Evolutionary conservation across 2,888 invertebrate genomes (phyloP).

Genomic region (Hypolimnas misippus): DNA sequence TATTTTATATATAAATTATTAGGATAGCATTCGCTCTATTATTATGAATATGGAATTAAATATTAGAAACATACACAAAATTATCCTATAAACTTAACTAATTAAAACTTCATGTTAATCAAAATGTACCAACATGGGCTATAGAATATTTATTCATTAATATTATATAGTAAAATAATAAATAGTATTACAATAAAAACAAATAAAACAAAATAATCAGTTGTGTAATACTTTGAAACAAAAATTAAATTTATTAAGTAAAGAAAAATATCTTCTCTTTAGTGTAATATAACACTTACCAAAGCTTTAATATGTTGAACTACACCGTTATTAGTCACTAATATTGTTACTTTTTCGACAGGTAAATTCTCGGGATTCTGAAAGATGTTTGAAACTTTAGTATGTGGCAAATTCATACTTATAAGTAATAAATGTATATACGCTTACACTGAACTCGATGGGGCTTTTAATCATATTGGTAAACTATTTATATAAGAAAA

Average conservation of each 20-base stretch:
- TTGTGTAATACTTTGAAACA: conserved; percentile 24
- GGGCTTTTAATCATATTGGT: conserved; percentile 49
- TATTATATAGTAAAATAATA: too few relatives aligned
- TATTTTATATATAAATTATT: too few relatives aligned
- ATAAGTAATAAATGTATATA: background rate
- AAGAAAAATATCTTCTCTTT: too few relatives aligned
- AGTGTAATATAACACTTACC: conserved; percentile 78
- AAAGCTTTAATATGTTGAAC: conserved; percentile 84
- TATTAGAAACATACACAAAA: too few relatives aligned
- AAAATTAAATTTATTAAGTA: too few relatives aligned
- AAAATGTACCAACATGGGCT: too few relatives aligned
- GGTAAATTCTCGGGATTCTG: conserved; percentile 86
- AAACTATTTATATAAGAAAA: conserved; percentile 20
- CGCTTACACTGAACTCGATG: conserved; percentile 55
- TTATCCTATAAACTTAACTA: too few relatives aligned
- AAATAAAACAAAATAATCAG: background rate
- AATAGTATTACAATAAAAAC: too few relatives aligned
- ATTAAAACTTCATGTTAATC: too few relatives aligned
- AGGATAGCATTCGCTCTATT: too few relatives aligned
- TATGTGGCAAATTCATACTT: conserved; percentile 32
- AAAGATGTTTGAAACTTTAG: conserved; percentile 45
- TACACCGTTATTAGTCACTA: conserved; percentile 79
- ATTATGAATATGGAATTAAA: too few relatives aligned
- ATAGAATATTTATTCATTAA: too few relatives aligned
- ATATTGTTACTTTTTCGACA: conserved; percentile 75